Evolutionary conservation across 2,888 invertebrate genomes (phyloP).

Genomic region (Aporophyla lueneburgensis): DNA sequence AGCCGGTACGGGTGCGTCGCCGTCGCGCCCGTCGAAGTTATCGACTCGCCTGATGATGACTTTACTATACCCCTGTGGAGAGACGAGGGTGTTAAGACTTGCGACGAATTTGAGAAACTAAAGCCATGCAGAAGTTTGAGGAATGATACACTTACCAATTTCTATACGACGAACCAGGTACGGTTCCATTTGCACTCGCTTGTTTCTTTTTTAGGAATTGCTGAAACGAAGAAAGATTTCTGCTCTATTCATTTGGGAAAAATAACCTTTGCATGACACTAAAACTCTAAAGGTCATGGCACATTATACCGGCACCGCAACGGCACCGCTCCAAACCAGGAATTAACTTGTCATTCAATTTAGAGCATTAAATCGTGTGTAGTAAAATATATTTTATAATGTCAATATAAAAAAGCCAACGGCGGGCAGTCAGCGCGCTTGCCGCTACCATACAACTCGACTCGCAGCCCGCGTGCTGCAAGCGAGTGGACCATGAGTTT

Average conservation of each 20-base stretch:
- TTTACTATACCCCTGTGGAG: slow-evolving; percentile 91
- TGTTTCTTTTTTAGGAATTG: slow-evolving; percentile 95
- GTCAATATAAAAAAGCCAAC: too few relatives aligned
- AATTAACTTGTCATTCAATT: too few relatives aligned
- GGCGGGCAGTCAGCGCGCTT: too few relatives aligned
- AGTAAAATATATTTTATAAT: too few relatives aligned
- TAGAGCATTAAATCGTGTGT: too few relatives aligned
- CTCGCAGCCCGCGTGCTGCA: too few relatives aligned
- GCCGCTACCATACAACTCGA: too few relatives aligned
- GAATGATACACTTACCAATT: slow-evolving; percentile 92
- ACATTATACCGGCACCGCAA: too few relatives aligned
- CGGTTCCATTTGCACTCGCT: slow-evolving; percentile 93
- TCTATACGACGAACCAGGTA: slow-evolving; percentile 93
- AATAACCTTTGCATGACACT: neutral
- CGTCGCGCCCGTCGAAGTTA: slow-evolving; percentile 89
- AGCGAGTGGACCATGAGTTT: too few relatives aligned
- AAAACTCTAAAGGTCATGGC: too few relatives aligned
- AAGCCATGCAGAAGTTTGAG: neutral
- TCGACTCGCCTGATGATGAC: slow-evolving; percentile 92
- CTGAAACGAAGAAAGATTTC: slow-evolving; percentile 81
- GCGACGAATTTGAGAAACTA: rapidly evolving
- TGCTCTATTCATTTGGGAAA: neutral
- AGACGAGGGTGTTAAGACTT: neutral
- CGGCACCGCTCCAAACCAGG: too few relatives aligned
- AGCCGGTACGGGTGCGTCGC: slow-evolving; percentile 93